Percentiles rank a stretch among this genome's conserved stretches.
Evolutionary conservation across 2,888 invertebrate genomes (phyloP).

Genomic region (Oxystoma pomonae): DNA sequence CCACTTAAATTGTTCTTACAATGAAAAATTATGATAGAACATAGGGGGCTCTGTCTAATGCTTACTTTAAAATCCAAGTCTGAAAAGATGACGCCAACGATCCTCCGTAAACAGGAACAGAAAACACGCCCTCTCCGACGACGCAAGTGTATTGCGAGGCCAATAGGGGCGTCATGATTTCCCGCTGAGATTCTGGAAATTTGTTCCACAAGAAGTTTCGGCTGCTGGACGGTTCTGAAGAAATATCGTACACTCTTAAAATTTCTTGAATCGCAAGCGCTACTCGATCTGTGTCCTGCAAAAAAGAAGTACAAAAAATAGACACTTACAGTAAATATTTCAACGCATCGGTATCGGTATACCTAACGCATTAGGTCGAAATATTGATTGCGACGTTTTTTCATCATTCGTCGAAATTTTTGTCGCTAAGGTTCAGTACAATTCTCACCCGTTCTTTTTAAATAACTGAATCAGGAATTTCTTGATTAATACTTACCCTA

Average conservation of each 20-base stretch:
- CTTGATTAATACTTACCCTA: constrained; percentile 48
- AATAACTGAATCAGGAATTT: no score
- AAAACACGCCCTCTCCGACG: constrained; percentile 30
- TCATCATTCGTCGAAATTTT: background rate
- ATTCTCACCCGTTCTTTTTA: no score
- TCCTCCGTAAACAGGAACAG: constrained; percentile 61
- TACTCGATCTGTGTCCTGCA: constrained; percentile 70
- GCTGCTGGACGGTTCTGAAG: constrained; percentile 53
- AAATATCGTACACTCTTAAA: constrained; percentile 65
- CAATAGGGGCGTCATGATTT: constrained; percentile 71
- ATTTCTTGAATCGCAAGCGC: constrained; percentile 79
- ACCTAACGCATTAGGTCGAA: no score
- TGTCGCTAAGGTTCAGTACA: no score
- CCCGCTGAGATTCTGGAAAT: constrained; percentile 67
- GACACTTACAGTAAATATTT: no score
- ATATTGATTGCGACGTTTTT: no score
- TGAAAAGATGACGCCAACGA: constrained; percentile 63
- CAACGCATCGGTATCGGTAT: no score
- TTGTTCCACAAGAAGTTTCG: constrained; percentile 65
- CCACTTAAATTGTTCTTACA: no score
- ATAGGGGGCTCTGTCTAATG: no score
- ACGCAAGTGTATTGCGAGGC: constrained; percentile 58
- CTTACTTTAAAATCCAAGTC: constrained; percentile 69
- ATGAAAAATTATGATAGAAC: no score
- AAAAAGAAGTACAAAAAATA: no score